A percentile compares a stretch with the other conserved stretches of the same genome.
phyloP scores from a whole-genome alignment of 2,113 vertebrate genomes.

The Sinocyclocheilus anophthalmus region DNA sequence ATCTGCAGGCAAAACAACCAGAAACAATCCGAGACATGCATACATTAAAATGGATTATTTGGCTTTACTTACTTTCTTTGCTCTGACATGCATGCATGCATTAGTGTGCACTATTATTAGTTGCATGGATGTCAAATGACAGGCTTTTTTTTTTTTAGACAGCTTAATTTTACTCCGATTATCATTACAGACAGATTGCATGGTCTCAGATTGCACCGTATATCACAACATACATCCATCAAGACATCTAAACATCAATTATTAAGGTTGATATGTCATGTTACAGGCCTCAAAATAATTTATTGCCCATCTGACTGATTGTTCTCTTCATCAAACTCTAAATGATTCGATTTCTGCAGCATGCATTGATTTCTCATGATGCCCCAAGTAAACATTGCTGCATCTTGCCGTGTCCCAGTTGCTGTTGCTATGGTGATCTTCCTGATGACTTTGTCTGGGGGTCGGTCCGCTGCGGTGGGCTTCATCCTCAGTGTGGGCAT shows the following conservation, averaged over 20 bases:
- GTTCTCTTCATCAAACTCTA: neutral
- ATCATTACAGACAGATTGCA: constrained; percentile 30
- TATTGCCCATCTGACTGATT: neutral
- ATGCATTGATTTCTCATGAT: constrained; percentile 32
- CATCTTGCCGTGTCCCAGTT: constrained; percentile 69
- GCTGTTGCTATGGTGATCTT: constrained; percentile 52
- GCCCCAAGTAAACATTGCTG: neutral
- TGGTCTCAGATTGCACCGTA: neutral
- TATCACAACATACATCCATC: constrained; percentile 40
- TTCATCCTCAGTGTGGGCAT: constrained; percentile 35
- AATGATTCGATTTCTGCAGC: constrained; percentile 33
- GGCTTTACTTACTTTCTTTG: neutral
- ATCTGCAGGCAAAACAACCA: constrained; percentile 60
- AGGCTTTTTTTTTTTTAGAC: neutral
- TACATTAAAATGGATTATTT: neutral
- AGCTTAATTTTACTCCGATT: constrained; percentile 2
- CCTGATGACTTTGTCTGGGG: constrained; percentile 39
- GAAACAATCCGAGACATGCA: neutral
- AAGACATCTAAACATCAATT: neutral
- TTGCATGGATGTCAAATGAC: constrained; percentile 1
- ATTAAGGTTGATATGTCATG: constrained; percentile 20
- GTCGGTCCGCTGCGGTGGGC: constrained; percentile 34
- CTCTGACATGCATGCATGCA: neutral
- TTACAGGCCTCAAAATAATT: neutral
- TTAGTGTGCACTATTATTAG: neutral